Conservation (phyloP, 2,888 invertebrate species). For the Cheiracanthium punctorium region DNA sequence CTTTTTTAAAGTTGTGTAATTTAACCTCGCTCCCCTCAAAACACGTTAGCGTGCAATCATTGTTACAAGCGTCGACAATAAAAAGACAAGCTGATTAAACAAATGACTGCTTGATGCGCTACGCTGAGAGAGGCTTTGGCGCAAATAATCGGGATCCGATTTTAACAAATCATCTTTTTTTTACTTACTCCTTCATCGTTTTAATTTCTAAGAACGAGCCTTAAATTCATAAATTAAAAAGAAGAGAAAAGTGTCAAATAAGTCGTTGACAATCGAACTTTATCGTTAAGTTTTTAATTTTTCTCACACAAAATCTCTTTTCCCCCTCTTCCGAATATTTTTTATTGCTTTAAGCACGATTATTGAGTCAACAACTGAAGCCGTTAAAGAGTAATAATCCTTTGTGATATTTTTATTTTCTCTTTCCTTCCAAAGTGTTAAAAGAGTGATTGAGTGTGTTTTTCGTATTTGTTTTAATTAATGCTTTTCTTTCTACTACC, state of each 20-base stretch:
- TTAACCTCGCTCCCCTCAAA: slow-evolving; percentile 14
- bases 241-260: slow-evolving; percentile 57
- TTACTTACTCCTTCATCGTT: slow-evolving; percentile 17
- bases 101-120: slow-evolving; percentile 51
- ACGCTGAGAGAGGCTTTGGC: slow-evolving; percentile 46
- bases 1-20: background rate
- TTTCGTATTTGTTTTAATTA: slow-evolving; percentile 67
- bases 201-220: slow-evolving; percentile 51
- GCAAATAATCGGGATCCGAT: slow-evolving; percentile 56
- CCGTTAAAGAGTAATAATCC: slow-evolving; percentile 68
- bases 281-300: slow-evolving; percentile 54
- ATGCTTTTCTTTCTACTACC: slow-evolving; percentile 22
- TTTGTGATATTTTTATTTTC: slow-evolving; percentile 43
- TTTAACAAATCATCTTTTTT: slow-evolving; percentile 42
- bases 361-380: slow-evolving; percentile 65
- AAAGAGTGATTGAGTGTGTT: slow-evolving; percentile 53
- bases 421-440: slow-evolving; percentile 29
- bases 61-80: slow-evolving; percentile 51
- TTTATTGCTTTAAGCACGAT: slow-evolving; percentile 58
- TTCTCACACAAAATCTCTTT: slow-evolving; percentile 41
- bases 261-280: slow-evolving; percentile 66
- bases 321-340: background rate
- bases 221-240: slow-evolving; percentile 62
- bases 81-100: slow-evolving; percentile 66
- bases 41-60: slow-evolving; percentile 33